These are phyloP conservation scores for Pitangus sulphuratus DNA, from an alignment of 2,797 vertebrate genomes.

Conservation along the genomic window DNA sequence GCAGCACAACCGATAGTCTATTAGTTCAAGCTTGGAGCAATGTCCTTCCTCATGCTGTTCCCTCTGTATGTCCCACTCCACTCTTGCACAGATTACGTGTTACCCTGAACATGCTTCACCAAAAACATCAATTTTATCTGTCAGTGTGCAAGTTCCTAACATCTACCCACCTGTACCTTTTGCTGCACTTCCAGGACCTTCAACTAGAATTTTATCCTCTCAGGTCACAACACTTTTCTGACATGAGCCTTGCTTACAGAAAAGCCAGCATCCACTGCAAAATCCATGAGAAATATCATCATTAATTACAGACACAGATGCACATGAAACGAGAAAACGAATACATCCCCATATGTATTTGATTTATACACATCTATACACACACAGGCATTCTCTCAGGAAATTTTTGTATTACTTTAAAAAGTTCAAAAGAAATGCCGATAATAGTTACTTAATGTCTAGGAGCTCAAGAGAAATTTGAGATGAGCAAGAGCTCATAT, in stretches of 20 bases:
- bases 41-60: not conserved
- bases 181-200: not conserved
- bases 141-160: not conserved
- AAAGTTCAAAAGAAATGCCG: not conserved
- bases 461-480: not conserved
- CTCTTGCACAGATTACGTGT: not conserved
- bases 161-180: not conserved
- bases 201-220: not conserved
- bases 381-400: not conserved
- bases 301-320: not conserved
- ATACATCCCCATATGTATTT: not conserved
- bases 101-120: not conserved
- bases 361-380: not conserved
- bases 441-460: not conserved
- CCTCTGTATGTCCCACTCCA: not conserved
- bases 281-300: not conserved
- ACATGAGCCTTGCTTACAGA: not conserved
- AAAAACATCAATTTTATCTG: not conserved
- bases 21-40: not conserved
- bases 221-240: not conserved
- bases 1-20: not conserved
- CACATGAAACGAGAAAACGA: fast-evolving
- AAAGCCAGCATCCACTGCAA: not conserved
- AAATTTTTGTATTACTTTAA: not conserved
- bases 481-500: not conserved